Conservation (phyloP, 2,797 vertebrate genomes). For the Synanceia verrucosa region DNA sequence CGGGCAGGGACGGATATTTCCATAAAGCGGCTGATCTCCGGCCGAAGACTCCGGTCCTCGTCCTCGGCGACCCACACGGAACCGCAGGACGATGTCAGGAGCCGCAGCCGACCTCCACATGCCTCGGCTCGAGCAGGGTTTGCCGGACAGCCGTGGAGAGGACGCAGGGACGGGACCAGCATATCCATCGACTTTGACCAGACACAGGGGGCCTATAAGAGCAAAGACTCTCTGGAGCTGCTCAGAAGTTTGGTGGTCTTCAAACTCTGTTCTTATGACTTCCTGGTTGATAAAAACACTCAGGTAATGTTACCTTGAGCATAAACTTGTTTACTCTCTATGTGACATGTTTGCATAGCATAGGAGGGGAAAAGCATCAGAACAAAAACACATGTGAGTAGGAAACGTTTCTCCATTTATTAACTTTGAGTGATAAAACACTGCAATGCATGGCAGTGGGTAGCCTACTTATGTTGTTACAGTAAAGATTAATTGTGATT, state of each 20-base stretch:
- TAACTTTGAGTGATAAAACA: background rate
- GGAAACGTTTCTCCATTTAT: background rate
- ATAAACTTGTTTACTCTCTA: background rate
- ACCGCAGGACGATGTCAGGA: conserved; percentile 12
- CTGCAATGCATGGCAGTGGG: background rate
- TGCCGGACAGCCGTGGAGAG: background rate
- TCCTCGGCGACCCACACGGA: conserved; percentile 9
- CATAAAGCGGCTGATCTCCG: conserved; percentile 16
- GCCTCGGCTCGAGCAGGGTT: conserved; percentile 22
- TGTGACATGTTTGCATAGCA: background rate
- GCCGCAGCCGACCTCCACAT: conserved; percentile 4
- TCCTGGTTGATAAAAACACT: conserved; percentile 86
- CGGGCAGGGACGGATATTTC: conserved; percentile 26
- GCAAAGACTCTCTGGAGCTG: conserved; percentile 89
- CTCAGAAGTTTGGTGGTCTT: conserved; percentile 88
- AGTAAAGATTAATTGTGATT: background rate
- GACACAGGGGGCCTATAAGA: conserved; percentile 87
- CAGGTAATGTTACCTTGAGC: conserved; percentile 75
- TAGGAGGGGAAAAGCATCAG: too few species aligned
- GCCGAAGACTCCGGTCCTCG: conserved; percentile 33
- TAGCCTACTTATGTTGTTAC: background rate
- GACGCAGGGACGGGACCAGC: background rate
- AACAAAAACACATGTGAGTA: background rate
- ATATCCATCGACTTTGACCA: conserved; percentile 85
- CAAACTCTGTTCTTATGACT: conserved; percentile 87